Conservation (phyloP, 2,797 vertebrate genomes). For the Gymnoscopelus braueri region DNA sequence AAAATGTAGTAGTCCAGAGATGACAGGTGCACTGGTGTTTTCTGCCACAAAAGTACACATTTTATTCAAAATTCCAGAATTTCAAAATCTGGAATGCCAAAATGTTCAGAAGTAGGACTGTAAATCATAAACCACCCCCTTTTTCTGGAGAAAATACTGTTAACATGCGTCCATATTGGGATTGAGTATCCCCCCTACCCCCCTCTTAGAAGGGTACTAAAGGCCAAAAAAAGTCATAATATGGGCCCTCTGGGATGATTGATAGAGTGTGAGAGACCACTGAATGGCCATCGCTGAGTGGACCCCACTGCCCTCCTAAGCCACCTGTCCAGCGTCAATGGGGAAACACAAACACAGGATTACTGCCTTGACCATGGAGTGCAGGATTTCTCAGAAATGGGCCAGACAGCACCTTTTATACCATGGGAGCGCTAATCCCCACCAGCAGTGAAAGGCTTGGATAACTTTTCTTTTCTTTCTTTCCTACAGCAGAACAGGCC, state of each 20-base stretch:
- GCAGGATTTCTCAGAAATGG: constrained; percentile 36
- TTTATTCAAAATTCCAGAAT: no score
- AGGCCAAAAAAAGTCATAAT: neutral
- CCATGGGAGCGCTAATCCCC: constrained; percentile 32
- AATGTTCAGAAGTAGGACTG: no score
- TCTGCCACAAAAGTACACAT: no score
- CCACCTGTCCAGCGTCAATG: constrained; percentile 12
- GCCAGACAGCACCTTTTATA: constrained; percentile 24
- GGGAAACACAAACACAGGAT: constrained; percentile 51
- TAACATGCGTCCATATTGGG: no score
- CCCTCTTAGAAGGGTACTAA: no score
- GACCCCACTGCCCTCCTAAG: constrained; percentile 6
- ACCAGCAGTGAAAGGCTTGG: neutral
- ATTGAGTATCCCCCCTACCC: no score
- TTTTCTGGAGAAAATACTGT: no score
- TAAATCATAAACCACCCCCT: no score
- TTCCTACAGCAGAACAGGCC: neutral
- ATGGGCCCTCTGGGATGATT: neutral
- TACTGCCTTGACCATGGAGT: constrained; percentile 13
- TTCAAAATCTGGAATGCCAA: no score
- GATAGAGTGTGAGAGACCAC: neutral
- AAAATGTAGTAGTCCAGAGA: no score
- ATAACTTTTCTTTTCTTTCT: constrained; percentile 5
- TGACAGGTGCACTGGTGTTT: no score
- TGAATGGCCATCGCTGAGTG: constrained; percentile 11